Evolutionary conservation across 2,797 vertebrate genomes (phyloP), one percentile per base, ranked within the genome.

Genomic region (Hyperoplus lanceolatus): DNA sequence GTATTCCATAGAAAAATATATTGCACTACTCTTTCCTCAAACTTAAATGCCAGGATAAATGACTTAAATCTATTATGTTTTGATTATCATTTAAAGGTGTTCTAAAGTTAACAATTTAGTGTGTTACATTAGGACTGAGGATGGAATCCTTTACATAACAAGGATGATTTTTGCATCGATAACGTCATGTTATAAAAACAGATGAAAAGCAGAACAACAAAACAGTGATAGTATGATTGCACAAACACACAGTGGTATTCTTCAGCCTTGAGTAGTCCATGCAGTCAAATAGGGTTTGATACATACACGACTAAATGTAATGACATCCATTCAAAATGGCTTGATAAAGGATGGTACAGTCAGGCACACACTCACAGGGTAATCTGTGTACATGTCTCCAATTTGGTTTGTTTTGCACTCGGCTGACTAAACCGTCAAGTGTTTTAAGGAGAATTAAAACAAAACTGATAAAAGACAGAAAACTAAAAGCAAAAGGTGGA

Each of bases 1-100:
- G 93, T 87, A 91, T 90, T 91, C 55, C 91, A 93, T 93, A 96
- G 84, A 95, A 95, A 94, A 95, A 95, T 94, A 96, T 94, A 94
- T 95, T 93, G 93, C 93, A 95, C 93, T 93, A 90, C 83, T 93
- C 87, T 92, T 92, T 92, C 82, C 87, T 92, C 82, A 86, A 29
- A 92, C 71, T 90, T 77, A 93, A 92, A 92, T 87, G 80, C 71
- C 82, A 79, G 85, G 85, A 85, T 90, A 70, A 83, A 83, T 75
- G 46, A 74, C 83, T 86, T 87, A 85, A 86, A 84, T 85, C 85
- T 62, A 73, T 61, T 68, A 58, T 15, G 75, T 79, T 77, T 29
- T 85, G 90, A 90, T 93, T 87, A 90, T 84, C 85, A 63, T 90
- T 80, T 80, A 68, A 88, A 87, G 72, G 77, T 64, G 58, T 62